Percentiles rank a stretch among this genome's conserved stretches.
Conservation (phyloP, 1,140 invertebrate genomes). For the Matsumurasca onukii region DNA sequence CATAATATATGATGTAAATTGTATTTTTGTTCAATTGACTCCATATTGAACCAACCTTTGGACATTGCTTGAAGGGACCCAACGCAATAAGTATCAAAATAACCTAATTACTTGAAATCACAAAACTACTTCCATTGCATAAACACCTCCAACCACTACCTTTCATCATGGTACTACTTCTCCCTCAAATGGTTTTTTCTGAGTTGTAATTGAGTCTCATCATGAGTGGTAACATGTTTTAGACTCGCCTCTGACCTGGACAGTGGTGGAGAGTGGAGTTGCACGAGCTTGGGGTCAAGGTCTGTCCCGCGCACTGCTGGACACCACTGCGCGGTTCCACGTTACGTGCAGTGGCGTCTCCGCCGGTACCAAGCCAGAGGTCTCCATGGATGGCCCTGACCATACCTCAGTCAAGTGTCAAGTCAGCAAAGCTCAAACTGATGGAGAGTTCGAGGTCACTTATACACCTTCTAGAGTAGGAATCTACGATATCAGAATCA, state of each 20-base stretch:
- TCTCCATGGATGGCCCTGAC: slow-evolving; percentile 64
- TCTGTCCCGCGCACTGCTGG: slow-evolving; percentile 57
- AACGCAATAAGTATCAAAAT: too few relatives aligned
- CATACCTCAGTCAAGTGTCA: slow-evolving; percentile 59
- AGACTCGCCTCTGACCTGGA: slow-evolving; percentile 59
- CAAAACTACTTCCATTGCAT: too few relatives aligned
- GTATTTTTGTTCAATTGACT: too few relatives aligned
- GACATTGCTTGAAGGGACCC: too few relatives aligned
- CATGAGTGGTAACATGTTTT: neutral
- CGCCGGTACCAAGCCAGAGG: slow-evolving; percentile 36
- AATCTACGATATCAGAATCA: slow-evolving; percentile 67
- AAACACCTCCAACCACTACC: too few relatives aligned
- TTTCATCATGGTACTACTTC: too few relatives aligned
- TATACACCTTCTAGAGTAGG: slow-evolving; percentile 72
- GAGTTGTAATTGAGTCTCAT: too few relatives aligned
- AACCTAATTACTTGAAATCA: too few relatives aligned
- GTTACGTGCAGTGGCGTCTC: slow-evolving; percentile 35
- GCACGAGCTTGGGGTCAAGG: slow-evolving; percentile 64
- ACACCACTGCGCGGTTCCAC: slow-evolving; percentile 41
- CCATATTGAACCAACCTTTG: too few relatives aligned
- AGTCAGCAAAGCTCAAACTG: slow-evolving; percentile 37
- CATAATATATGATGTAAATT: too few relatives aligned
- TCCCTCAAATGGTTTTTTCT: too few relatives aligned
- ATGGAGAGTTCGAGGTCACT: slow-evolving; percentile 60
- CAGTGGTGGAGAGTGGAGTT: slow-evolving; percentile 62